Percentiles rank a stretch among this genome's conserved stretches.
Evolutionary conservation across 2,797 vertebrate species (phyloP).

Genomic region (Phrynocephalus forsythii): DNA sequence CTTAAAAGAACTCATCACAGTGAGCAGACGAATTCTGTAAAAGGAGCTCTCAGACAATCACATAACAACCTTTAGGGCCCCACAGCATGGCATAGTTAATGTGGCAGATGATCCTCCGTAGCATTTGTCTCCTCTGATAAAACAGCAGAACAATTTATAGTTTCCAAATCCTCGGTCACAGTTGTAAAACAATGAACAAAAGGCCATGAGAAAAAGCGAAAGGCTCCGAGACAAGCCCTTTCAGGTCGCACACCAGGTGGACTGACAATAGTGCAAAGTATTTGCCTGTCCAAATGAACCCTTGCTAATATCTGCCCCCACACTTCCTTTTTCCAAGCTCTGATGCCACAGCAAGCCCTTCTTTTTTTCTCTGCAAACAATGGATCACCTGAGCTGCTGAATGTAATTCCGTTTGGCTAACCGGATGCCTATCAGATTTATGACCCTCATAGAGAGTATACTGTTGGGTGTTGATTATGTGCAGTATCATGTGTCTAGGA

Average conservation of each 20-base stretch:
- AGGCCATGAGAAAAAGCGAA: conserved; percentile 57
- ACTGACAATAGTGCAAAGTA: conserved; percentile 62
- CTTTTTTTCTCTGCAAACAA: conserved; percentile 63
- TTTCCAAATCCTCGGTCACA: conserved; percentile 57
- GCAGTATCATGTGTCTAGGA: conserved; percentile 63
- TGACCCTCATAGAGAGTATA: conserved; percentile 69
- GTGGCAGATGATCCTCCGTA: neutral
- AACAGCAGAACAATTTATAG: conserved; percentile 30
- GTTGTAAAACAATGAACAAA: conserved; percentile 68
- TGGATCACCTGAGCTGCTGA: conserved; percentile 65
- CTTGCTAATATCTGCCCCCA: conserved; percentile 70
- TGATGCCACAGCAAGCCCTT: conserved; percentile 72
- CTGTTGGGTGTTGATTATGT: conserved; percentile 61
- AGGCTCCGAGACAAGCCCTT: conserved; percentile 62
- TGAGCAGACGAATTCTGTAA: neutral
- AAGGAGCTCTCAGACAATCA: neutral
- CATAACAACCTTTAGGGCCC: neutral
- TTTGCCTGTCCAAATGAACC: conserved; percentile 58
- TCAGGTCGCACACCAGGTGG: conserved; percentile 67
- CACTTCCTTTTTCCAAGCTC: conserved; percentile 60
- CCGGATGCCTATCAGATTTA: conserved; percentile 70
- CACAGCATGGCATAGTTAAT: neutral
- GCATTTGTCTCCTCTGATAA: neutral
- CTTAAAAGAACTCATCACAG: neutral
- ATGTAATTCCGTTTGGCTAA: conserved; percentile 70